Conservation (phyloP, 2,888 invertebrate species). For the Catotricha subobsoleta region DNA sequence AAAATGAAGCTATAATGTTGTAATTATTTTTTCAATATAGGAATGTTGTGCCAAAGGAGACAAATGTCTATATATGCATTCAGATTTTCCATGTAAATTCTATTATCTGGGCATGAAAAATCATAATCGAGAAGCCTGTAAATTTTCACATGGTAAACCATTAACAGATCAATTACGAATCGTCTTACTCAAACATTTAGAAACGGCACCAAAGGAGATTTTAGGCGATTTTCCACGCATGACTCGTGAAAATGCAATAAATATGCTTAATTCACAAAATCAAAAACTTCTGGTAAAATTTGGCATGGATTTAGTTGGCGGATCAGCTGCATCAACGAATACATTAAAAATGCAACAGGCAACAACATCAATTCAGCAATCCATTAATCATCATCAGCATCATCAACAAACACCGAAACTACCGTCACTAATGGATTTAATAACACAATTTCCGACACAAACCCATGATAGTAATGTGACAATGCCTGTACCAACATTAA, state of each 20-base stretch:
- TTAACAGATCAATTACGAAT: slow-evolving; percentile 60
- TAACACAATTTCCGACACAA: slow-evolving; percentile 21
- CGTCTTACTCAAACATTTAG: slow-evolving; percentile 55
- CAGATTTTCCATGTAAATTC: slow-evolving; percentile 94
- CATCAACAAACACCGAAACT: slow-evolving; percentile 13
- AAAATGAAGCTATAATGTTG: too few species aligned
- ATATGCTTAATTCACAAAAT: slow-evolving; percentile 33
- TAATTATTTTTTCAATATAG: too few species aligned
- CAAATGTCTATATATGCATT: slow-evolving; percentile 90
- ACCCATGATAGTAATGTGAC: slow-evolving; percentile 26
- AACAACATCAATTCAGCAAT: neutral
- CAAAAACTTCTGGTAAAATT: slow-evolving; percentile 31
- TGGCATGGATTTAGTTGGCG: slow-evolving; percentile 17
- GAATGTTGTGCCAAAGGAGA: slow-evolving; percentile 91
- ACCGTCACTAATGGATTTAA: slow-evolving; percentile 27
- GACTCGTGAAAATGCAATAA: slow-evolving; percentile 54
- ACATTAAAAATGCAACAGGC: neutral
- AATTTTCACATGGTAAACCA: slow-evolving; percentile 80
- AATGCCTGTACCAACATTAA: slow-evolving; percentile 19
- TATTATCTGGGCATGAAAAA: slow-evolving; percentile 86
- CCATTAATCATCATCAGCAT: neutral
- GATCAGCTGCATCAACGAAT: neutral
- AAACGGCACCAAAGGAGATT: slow-evolving; percentile 80
- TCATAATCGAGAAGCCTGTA: slow-evolving; percentile 66
- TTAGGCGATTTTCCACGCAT: slow-evolving; percentile 76